A percentile compares a stretch with the other conserved stretches of the same genome.
phyloP scores from a whole-genome alignment of 2,113 vertebrate genomes.

The Serinus canaria region DNA sequence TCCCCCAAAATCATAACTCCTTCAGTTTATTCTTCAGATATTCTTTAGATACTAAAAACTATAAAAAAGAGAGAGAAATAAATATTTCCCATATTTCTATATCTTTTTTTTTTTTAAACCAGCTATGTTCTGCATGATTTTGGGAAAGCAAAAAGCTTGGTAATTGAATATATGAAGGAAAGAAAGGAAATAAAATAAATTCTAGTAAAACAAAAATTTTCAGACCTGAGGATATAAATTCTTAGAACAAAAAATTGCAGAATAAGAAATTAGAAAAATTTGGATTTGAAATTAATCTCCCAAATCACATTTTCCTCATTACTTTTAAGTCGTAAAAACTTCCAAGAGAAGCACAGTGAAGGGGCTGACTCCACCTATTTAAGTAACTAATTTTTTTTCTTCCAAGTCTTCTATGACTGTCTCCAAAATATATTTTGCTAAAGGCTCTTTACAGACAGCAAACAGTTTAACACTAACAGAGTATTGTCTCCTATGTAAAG shows the following conservation, averaged over 20 bases:
- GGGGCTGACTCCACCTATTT: not conserved
- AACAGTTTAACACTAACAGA: accelerated
- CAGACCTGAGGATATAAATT: not conserved
- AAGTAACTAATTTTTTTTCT: not conserved
- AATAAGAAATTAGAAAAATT: not conserved
- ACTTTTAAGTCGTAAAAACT: not conserved
- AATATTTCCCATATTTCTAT: not conserved
- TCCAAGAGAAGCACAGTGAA: not conserved
- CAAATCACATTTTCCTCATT: not conserved
- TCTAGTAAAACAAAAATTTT: not conserved
- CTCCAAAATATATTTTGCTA: not conserved
- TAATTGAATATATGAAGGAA: not conserved
- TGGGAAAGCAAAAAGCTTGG: not conserved
- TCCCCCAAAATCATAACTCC: not conserved
- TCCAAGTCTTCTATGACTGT: not conserved
- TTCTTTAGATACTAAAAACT: not conserved
- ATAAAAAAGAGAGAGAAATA: not conserved
- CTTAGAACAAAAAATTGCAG: not conserved
- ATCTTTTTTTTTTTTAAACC: not conserved
- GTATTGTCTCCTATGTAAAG: not conserved
- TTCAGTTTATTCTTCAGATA: not conserved
- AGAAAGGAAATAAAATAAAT: not conserved
- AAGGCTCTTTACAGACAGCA: not conserved
- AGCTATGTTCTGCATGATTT: not conserved
- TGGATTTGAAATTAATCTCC: not conserved